phyloP scores from a whole-genome alignment of 2,797 vertebrate species.

The Myiothlypis coronata region DNA sequence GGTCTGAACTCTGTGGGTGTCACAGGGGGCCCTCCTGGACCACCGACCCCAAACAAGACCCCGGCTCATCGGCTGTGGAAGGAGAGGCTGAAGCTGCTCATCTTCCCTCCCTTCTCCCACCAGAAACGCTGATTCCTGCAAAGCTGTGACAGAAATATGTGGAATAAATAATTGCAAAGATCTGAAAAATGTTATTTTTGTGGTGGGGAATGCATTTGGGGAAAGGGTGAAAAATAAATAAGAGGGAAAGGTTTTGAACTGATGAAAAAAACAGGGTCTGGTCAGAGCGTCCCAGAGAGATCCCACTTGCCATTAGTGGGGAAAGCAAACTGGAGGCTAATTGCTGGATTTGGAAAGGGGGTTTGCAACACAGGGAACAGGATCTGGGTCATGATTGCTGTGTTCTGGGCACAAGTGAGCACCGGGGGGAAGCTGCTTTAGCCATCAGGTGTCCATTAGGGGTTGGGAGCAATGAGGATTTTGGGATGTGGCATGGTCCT shows the following conservation, averaged over 20 bases:
- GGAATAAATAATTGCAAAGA: conserved; percentile 24
- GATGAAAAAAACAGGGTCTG: conserved; percentile 33
- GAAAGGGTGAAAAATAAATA: conserved; percentile 15
- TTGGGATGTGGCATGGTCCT: accelerated
- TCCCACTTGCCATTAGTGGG: conserved; percentile 10
- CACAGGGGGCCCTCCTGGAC: accelerated
- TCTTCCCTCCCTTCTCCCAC: neutral
- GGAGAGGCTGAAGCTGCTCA: neutral
- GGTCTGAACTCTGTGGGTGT: neutral
- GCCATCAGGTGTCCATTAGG: neutral
- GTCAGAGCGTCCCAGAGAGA: neutral
- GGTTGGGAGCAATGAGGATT: neutral
- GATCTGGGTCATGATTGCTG: conserved; percentile 17
- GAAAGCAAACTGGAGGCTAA: conserved; percentile 59
- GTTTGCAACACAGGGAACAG: neutral
- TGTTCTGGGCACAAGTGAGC: neutral
- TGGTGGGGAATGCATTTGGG: neutral
- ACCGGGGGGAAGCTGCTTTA: neutral
- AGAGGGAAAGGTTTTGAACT: neutral
- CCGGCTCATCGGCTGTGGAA: accelerated
- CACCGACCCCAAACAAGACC: neutral
- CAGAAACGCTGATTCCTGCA: neutral
- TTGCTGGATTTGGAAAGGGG: conserved; percentile 40
- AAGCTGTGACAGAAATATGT: conserved; percentile 16
- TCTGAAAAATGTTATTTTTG: neutral